Base-by-base conservation (phyloP, 2,888 invertebrate genomes). In the Frankliniella fusca region DNA sequence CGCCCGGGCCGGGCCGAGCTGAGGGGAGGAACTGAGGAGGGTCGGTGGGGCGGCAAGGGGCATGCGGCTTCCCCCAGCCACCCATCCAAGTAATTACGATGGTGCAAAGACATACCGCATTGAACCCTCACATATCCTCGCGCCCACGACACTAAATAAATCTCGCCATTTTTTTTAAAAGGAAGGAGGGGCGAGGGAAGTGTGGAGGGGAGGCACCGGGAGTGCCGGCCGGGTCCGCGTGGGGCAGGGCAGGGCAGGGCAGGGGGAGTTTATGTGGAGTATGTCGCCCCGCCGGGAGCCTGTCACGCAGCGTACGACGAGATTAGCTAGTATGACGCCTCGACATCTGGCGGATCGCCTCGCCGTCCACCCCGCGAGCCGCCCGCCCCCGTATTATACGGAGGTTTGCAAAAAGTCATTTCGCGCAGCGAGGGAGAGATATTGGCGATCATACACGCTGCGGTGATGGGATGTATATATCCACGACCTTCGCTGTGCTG, bases 71-170 rank as follows among this genome's bases (percentile, higher is more conserved):
- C 70, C 70, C 38, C 61, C 61, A 61, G 61, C 61, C 61, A 61
- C 61, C 61, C 61, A 61, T 18, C 70, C 70, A 76, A n/a, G 70
- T 76, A 76, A 76, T 76, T 76, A 76, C 70, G 8, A 76, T 76
- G 70, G 70, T 27, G 70, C 70, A 76, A 27, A 76, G 70, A 76
- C 70, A 76, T 76, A 76, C 70, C 70, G 70, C 70, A 76, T 76
- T 27, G 70, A 76, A 23, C 70, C 12, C 70, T 10, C 61, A 15
- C 70, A 23, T 12, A 23, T 23, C 70, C 23, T 76, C 70, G 70
- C 70, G 70, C 70, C 70, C 70, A 76, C 70, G 23, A 76, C 70
- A 76, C 70, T 76, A 23, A 76, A 76, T 76, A 76, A 76, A 76
- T 76, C 70, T 76, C 15, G 18, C 54, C 15, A 20, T 54, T 70